Percentiles rank a stretch among this genome's conserved stretches.
Conservation (phyloP, 2,797 vertebrate genomes). For the Lacerta bilineata region DNA sequence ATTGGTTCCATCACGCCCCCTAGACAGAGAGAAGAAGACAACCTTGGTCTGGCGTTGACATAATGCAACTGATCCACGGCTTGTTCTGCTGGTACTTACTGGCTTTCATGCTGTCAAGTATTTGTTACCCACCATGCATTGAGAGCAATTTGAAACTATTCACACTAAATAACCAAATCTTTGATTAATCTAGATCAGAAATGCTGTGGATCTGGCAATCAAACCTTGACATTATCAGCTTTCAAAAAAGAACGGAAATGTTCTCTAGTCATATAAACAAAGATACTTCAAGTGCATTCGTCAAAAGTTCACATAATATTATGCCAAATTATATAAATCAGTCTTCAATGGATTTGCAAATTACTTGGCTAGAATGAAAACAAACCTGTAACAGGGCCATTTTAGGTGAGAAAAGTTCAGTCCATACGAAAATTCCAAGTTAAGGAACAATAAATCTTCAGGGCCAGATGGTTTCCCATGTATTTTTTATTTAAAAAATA, state of each 20-base stretch:
- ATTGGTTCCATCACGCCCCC: not conserved
- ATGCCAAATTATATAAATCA: not conserved
- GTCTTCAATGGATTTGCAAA: not conserved
- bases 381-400: not conserved
- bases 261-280: not conserved
- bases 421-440: not conserved
- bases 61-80: not conserved
- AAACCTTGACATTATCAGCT: not conserved
- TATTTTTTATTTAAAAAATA: not conserved
- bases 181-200: not conserved
- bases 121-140: rapidly evolving
- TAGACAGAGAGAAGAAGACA: constrained; percentile 33
- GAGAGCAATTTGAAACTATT: not conserved
- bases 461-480: not conserved
- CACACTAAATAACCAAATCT: not conserved
- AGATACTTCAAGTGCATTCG: not conserved
- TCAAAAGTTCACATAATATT: too few relatives aligned
- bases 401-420: not conserved
- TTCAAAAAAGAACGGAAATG: not conserved
- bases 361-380: not conserved
- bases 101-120: not conserved
- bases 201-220: not conserved
- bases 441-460: not conserved
- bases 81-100: not conserved
- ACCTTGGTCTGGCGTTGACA: constrained; percentile 39